Base-by-base conservation (phyloP, 2,888 invertebrate species). In the Ichneumon xanthorius region DNA sequence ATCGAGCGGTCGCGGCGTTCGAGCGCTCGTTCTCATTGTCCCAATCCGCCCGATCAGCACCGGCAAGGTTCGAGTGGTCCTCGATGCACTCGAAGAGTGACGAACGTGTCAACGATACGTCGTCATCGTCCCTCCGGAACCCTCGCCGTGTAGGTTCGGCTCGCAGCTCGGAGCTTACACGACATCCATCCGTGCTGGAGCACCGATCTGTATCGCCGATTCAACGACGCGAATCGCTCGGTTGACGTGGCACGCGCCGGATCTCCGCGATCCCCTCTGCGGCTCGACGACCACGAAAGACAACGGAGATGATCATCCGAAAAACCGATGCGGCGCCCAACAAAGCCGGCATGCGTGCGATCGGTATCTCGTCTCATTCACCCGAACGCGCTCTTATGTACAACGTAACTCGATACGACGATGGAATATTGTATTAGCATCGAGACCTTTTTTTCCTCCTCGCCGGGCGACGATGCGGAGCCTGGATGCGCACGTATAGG, bases 41-140 rank as follows among this genome's bases (percentile, higher is more conserved):
- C 84, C 87, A 88, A 92, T 91, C 90, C 87, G 92, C 93, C 58
- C 86, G 89, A 92, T 93, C 93, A 93, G 93, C 93, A 55, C 50
- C 63, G 65, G 67, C 85, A 78, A 91, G 87, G 89, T 89, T 91
- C 90, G 89, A 91, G 92, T 88, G 88, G 88, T 76, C 80, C 88
- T 87, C 77, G 61, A 48, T 80, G 77, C 80, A 37, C 72, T 63
- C 67, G 37, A 14, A 50, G 77, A 82, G 78, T 58, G 85, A 76
- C 61, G 82, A 77, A 85, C 85, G 85, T 85, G 85, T 80, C 77
- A 50, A 48, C 72, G 33, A 53, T 61, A 63, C 55, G 61, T 67
- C 71, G 71, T 63, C 61, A 63, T 63, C 61, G 67, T 58, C 61
- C 70, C 53, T 72, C 53, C 16, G 11, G 55, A 50, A 70, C 70